Base-by-base conservation (phyloP, 2,888 invertebrate species). In the Acleris literana region DNA sequence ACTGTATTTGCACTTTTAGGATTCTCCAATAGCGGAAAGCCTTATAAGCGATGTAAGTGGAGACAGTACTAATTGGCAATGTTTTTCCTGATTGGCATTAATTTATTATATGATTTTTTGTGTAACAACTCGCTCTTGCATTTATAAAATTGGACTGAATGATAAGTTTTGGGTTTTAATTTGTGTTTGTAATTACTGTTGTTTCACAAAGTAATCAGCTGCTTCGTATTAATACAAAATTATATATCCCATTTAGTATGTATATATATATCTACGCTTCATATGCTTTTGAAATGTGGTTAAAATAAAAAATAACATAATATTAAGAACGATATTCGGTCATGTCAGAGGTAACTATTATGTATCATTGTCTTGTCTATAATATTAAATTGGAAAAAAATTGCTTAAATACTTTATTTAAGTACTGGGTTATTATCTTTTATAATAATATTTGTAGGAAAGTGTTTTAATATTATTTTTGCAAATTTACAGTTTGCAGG, bases 31-130 rank as follows among this genome's bases (percentile, higher is more conserved):
- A 68, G 71, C 78, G 55, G 75, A 69, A 69, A 74, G 68, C 58
- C 61, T 76, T 33, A 33, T 9, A 56, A 49, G 13, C 22, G 55
- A 58, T 63, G 78, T 79, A 78, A 78, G 78, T 79, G 70, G 63
- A 68, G 29, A 58, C 69, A 72, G 74, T 70, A 53, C 48, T 69
- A 44, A 70, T 71, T 63, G 56, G 70, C 57, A 44, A 44, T 44
- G n/a, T 44, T 18, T 17, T 43, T 44, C 9, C 16, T 11, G 7
- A 53, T 29, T 56, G 18, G 22, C n/a, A 44, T 46, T 16, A 17
- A 43, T 43, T 69, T 73, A 64, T 57, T 64, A 61, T 58, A 52
- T 55, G 22, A 46, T 55, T 39, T 4, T 52, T 22, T 48, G 62
- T 62, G 62, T 68, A 65, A 54, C 25, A 13, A 43, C n/a, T 56